Evolutionary conservation across 2,113 vertebrate species (phyloP), one percentile per base, ranked within the genome.

Genomic region (Morone chrysops): DNA sequence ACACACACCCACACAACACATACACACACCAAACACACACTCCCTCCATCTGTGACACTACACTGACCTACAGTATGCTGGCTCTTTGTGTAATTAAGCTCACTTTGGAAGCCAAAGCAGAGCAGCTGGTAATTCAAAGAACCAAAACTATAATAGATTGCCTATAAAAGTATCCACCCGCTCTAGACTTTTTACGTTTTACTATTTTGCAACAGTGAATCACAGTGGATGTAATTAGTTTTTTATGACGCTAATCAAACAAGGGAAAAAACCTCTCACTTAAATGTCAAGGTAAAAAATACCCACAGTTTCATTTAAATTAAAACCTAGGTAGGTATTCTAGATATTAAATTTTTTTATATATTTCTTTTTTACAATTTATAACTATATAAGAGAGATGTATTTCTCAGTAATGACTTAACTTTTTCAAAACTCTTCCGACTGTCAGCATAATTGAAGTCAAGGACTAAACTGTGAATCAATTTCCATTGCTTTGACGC

Each of bases 91-190:
- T 81, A 74, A 78, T 90, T 74, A 76, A 72, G 40, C 48, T 73
- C 51, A 67, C 9, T 80, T 68, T 78, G 25, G 71, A 79, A 87
- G 63, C 75, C 70, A 76, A 84, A 70, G 36, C 77, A 70, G 70
- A 88, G 69, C 80, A 82, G 70, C 60, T 82, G 78, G 45, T 40
- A 70, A 72, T 66, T 78, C 60, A 71, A 43, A 57, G 18, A 82
- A 61, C 45, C 57, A 45, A 80, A 84, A 79, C 17, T 53, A 67
- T 50, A 20, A 56, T 70, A 9, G 65, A 61, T 3, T 38, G 18
- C 3, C 53, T 65, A 84, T 83, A 83, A 88, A 88, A 81, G 62
- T 45, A 69, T 74, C 82, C 80, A 17, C 83, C 82, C 59, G 36
- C 79, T 57, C 17, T 0, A 8, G 10, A 45, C 38, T 80, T 86